phyloP scores from a whole-genome alignment of 2,113 vertebrate species.

The Sylvia atricapilla region DNA sequence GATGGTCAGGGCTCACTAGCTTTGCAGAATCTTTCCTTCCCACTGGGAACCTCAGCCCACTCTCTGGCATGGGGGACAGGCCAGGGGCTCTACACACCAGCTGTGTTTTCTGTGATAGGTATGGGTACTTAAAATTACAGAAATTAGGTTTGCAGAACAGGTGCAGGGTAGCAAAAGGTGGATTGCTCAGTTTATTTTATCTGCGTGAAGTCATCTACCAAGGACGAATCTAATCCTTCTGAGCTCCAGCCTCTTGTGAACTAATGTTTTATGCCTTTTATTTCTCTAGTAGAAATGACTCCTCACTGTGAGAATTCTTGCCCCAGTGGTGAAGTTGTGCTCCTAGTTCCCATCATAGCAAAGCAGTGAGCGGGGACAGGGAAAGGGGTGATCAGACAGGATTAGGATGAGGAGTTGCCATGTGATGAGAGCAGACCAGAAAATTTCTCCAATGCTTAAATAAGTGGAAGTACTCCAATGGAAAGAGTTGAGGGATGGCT shows the following conservation, averaged over 20 bases:
- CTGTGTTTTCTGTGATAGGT: neutral
- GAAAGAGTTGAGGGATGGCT: neutral
- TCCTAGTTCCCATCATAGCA: neutral
- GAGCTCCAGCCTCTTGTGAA: neutral
- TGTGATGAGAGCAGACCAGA: neutral
- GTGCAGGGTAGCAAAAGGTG: neutral
- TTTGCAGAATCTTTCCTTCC: neutral
- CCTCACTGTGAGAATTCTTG: neutral
- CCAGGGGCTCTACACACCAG: neutral
- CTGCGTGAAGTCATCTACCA: neutral
- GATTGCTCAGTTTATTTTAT: neutral
- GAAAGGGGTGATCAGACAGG: neutral
- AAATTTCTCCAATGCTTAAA: neutral
- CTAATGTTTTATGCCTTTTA: neutral
- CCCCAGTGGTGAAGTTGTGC: neutral
- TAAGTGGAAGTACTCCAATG: neutral
- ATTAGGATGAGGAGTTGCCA: rapidly evolving
- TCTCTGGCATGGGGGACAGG: rapidly evolving
- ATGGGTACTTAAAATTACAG: neutral
- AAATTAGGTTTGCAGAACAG: neutral
- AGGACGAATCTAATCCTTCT: neutral
- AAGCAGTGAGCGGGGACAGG: neutral
- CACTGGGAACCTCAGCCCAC: neutral
- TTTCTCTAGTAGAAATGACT: neutral
- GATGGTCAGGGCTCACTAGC: neutral